Conservation (phyloP, 2,113 vertebrate genomes). For the Apodemus speciosus region DNA sequence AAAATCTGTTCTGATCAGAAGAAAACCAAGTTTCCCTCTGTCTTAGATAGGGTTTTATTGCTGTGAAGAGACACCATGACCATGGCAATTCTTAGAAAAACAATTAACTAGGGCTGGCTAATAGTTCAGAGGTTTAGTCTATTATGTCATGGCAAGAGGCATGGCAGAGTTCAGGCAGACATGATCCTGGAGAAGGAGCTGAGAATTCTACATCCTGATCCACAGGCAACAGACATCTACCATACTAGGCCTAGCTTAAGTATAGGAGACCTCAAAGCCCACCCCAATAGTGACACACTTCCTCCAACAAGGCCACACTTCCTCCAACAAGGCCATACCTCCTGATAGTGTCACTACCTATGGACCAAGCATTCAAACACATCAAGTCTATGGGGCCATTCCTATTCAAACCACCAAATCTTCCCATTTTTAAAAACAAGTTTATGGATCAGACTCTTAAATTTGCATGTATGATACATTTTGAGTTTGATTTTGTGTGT, state of each 20-base stretch:
- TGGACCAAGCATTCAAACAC: neutral
- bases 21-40: neutral
- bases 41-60: neutral
- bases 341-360: neutral
- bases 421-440: neutral
- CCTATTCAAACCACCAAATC: neutral
- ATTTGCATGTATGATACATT: neutral
- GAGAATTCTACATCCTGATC: neutral
- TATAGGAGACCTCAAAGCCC: neutral
- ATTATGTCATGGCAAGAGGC: neutral
- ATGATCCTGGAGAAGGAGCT: neutral
- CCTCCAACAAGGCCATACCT: neutral
- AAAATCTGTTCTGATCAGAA: neutral
- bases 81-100: neutral
- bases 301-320: neutral
- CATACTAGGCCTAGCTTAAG: neutral
- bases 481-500: neutral
- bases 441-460: neutral
- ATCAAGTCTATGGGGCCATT: neutral
- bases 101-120: neutral
- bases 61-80: neutral
- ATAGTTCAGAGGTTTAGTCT: neutral
- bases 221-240: neutral
- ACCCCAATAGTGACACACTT: neutral
- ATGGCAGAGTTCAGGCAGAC: neutral